Evolutionary conservation across 1,140 invertebrate genomes (phyloP), one percentile per base, ranked within the genome.

Genomic region (Samia ricini): DNA sequence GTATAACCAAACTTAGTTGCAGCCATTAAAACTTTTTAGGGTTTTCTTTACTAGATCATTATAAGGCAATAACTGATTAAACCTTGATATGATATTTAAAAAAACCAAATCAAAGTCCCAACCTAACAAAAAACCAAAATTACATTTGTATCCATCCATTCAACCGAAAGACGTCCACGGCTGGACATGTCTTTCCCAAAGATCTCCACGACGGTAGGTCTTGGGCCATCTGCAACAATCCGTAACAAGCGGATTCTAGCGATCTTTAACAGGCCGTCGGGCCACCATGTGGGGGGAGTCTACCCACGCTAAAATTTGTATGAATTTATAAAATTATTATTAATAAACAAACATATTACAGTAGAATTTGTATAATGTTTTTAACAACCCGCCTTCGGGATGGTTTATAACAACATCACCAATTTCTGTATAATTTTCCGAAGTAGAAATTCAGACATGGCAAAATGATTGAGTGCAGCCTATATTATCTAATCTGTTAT

Each of bases 401-500:
- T n/a, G n/a, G n/a, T 21, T 10, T 52, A 8, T 21, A 20, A 3
- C 4, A 21, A 19, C 19, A 52, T 20, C 19, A 8, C 7, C 29
- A 57, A 57, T 57, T 36, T 19, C 4, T 29, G 1, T 57, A 12
- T 20, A 57, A 20, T 20, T 42, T 57, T 57, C 15, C 18, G 42
- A 10, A 57, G 29, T n/a, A 19, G 42, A 42, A 18, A 20, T 57
- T 57, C 21, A 19, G 20, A 51, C 22, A 50, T 15, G 21, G 52
- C 19, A 50, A 36, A 57, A 76, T 73, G 82, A 83, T 85, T 79
- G 72, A 73, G 74, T 89, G 78, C 78, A 81, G 68, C 61, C 22
- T 71, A 36, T 36, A 36, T 81, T 85, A 89, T 89, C 86, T 88
- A 70, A 89, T 87, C 84, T 69, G 68, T 75, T 89, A 89, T 87